Base-by-base conservation (phyloP, 1,140 invertebrate species). In the Pemphigus obesinymphae region DNA sequence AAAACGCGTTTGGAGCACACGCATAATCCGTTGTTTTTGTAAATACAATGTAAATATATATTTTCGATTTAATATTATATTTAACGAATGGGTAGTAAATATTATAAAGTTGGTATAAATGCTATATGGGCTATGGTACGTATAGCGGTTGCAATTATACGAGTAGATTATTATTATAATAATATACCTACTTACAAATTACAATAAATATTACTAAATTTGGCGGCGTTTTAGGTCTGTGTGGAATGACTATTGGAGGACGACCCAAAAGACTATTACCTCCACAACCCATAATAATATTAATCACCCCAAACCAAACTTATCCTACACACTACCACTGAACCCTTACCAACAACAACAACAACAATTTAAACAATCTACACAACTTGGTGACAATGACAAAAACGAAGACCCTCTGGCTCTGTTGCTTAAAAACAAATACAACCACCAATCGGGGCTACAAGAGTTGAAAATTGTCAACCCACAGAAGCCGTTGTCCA, bases 161-260 rank as follows among this genome's bases (percentile, higher is more conserved):
- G n/a, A n/a, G n/a, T n/a, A n/a, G n/a, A n/a, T n/a, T n/a, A n/a
- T n/a, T n/a, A n/a, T n/a, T n/a, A n/a, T n/a, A n/a, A n/a, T n/a
- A n/a, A n/a, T n/a, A n/a, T n/a, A n/a, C n/a, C n/a, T n/a, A n/a
- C n/a, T n/a, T n/a, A n/a, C n/a, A n/a, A n/a, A n/a, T n/a, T n/a
- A n/a, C n/a, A n/a, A n/a, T n/a, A n/a, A n/a, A n/a, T n/a, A n/a
- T n/a, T n/a, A n/a, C n/a, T 4, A n/a, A 40, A 68, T 82, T 50
- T 63, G 45, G 37, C 73, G 23, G 40, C 72, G 37, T 82, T 82
- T 45, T 81, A 84, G 84, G 84, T 84, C 84, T 6, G 84, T 83
- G 43, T 84, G 84, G 84, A 80, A 83, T 23, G 84, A 84, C 68
- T 84, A 84, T 61, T 84, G 84, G 84, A 84, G 83, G 66, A 84